phyloP scores from a whole-genome alignment of 2,888 invertebrate genomes.

The Leptura quadrifasciata region DNA sequence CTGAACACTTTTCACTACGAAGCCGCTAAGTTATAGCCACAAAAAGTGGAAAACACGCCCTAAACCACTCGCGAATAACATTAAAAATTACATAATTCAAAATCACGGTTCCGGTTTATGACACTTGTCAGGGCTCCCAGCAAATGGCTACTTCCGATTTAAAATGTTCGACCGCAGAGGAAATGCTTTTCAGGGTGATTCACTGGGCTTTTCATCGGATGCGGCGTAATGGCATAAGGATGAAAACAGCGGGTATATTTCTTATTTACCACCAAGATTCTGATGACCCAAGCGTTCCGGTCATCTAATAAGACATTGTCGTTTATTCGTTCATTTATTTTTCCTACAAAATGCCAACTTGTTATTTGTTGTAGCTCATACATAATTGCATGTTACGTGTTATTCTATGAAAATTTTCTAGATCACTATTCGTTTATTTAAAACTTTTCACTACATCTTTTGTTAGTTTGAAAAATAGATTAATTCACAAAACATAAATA shows the following conservation, averaged over 20 bases:
- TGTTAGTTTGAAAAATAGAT: too few species aligned
- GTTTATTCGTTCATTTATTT: slow-evolving; percentile 11
- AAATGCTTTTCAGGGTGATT: slow-evolving; percentile 43
- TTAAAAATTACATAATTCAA: slow-evolving; percentile 73
- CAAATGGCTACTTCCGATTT: slow-evolving; percentile 73
- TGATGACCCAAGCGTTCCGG: slow-evolving; percentile 59
- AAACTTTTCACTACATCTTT: too few species aligned
- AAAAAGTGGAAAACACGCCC: slow-evolving; percentile 62
- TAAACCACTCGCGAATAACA: slow-evolving; percentile 62
- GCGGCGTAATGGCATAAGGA: slow-evolving; percentile 58
- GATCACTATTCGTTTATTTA: too few species aligned
- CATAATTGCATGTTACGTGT: too few species aligned
- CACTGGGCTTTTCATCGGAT: slow-evolving; percentile 49
- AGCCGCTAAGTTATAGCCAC: slow-evolving; percentile 54
- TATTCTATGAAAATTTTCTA: too few species aligned
- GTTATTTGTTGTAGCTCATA: neutral
- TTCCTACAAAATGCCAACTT: neutral
- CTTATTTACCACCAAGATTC: slow-evolving; percentile 56
- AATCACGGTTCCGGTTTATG: slow-evolving; percentile 70
- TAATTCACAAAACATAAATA: too few species aligned
- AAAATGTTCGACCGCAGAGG: slow-evolving; percentile 62
- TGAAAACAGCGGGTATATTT: slow-evolving; percentile 54
- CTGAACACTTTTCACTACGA: slow-evolving; percentile 58
- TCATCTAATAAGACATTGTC: slow-evolving; percentile 49
- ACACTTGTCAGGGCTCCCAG: slow-evolving; percentile 70